Evolutionary conservation across 2,888 invertebrate species (phyloP), one percentile per base, ranked within the genome.

Genomic region (Dermolepida albohirtum): DNA sequence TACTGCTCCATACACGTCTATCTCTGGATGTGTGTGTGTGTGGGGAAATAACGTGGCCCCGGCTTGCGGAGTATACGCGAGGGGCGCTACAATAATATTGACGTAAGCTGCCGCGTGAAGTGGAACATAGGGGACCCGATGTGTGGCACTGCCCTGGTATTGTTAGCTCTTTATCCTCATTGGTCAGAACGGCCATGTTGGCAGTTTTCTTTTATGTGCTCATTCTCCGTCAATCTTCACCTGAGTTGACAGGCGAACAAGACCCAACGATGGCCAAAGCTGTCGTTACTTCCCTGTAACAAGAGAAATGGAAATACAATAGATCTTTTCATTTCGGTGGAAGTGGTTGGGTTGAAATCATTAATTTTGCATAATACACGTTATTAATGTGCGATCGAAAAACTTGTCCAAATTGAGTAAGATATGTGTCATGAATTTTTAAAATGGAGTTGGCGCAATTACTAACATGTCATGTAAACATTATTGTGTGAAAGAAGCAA

Each of bases 41-140:
- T 27, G 57, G 41, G 57, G 43, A 57, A 57, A 44, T 43, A 43
- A 27, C 41, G 50, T 69, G 68, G 66, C 22, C 29, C 47, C 39
- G 67, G 70, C 34, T 34, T 34, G 34, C 34, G 34, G 34, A 34
- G 34, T 34, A 34, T 54, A 71, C 67, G 66, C 71, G 74, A 73
- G 78, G 77, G 78, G 78, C 78, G 77, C 76, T 77, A 77, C 70
- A 77, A 79, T 77, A 81, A 81, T 81, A 80, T 80, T 81, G 78
- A 80, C 78, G 78, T 74, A 78, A 77, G 78, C 77, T 75, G 72
- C 74, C 73, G 76, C 77, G 78, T 79, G 80, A 80, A 80, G 79
- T 80, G 78, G 79, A 76, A 77, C 74, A 75, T 75, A 77, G 75
- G 77, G 59, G 77, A 75, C 73, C 75, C 34, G 34, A 34, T 34